phyloP scores from a whole-genome alignment of 2,888 invertebrate genomes.

The Sesia apiformis region DNA sequence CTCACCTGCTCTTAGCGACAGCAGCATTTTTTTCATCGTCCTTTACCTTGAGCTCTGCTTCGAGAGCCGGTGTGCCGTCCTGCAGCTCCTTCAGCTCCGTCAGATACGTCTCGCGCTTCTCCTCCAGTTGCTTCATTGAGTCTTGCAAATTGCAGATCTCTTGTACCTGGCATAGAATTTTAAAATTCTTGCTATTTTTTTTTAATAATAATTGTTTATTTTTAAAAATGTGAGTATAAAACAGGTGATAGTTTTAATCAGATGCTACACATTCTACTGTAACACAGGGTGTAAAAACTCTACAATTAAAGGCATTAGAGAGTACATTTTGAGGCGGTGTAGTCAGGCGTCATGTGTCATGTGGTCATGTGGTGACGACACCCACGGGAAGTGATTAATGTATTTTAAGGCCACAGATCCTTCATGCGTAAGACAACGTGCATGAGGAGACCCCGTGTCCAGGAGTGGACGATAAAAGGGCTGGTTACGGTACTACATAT shows the following conservation, averaged over 20 bases:
- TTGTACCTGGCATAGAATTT: constrained; percentile 46
- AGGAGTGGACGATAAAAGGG: too few species aligned
- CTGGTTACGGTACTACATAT: too few species aligned
- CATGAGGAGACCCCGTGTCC: too few species aligned
- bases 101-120: constrained; percentile 38
- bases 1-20: constrained; percentile 51
- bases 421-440: too few species aligned
- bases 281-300: not conserved
- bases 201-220: not conserved
- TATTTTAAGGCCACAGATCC: too few species aligned
- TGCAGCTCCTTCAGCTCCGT: constrained; percentile 48
- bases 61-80: constrained; percentile 35
- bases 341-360: too few species aligned
- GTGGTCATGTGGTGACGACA: too few species aligned
- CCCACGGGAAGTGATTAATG: too few species aligned
- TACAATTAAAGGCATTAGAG: too few species aligned
- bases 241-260: too few species aligned
- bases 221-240: not conserved
- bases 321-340: too few species aligned
- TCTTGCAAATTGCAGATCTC: constrained; percentile 66
- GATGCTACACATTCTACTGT: too few species aligned
- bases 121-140: constrained; percentile 58
- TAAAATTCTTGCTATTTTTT: not conserved
- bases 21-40: constrained; percentile 43
- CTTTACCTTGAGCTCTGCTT: constrained; percentile 42